A percentile compares a stretch with the other conserved stretches of the same genome.
Evolutionary conservation across 2,888 invertebrate species (phyloP).

Genomic region (Thereva unica): DNA sequence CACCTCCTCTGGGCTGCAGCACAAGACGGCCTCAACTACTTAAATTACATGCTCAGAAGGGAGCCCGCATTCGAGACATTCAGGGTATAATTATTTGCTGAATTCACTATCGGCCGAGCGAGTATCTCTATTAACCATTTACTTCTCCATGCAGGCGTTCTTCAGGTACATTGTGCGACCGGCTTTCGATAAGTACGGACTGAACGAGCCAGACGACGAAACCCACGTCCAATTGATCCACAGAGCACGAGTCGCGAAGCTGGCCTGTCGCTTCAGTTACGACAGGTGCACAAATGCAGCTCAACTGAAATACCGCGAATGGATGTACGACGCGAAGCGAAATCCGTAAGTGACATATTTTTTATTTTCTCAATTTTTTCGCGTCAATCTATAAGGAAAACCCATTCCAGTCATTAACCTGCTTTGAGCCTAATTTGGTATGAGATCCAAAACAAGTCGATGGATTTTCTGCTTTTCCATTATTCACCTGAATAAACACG

Average conservation of each 20-base stretch:
- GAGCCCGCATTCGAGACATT: constrained; percentile 65
- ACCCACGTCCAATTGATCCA: constrained; percentile 61
- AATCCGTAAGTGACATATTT: constrained; percentile 59
- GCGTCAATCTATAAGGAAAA: neutral
- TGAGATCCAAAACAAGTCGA: too few relatives aligned
- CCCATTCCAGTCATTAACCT: neutral
- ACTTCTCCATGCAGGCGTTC: constrained; percentile 49
- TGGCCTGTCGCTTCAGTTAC: constrained; percentile 62
- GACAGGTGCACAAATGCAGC: constrained; percentile 61
- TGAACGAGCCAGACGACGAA: constrained; percentile 60
- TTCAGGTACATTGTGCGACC: constrained; percentile 57
- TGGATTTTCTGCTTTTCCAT: too few relatives aligned
- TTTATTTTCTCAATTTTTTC: neutral
- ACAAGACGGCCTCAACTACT: constrained; percentile 62
- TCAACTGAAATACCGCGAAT: constrained; percentile 59
- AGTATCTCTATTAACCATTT: neutral
- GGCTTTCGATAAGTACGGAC: constrained; percentile 58
- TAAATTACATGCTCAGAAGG: constrained; percentile 64
- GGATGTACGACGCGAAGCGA: constrained; percentile 59
- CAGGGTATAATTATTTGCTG: constrained; percentile 57
- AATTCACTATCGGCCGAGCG: neutral
- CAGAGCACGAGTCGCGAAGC: constrained; percentile 60
- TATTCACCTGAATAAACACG: too few relatives aligned
- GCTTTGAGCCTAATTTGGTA: neutral
- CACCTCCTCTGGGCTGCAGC: constrained; percentile 67